Base-by-base conservation (phyloP, 2,888 invertebrate genomes). In the Teleogryllus oceanicus region DNA sequence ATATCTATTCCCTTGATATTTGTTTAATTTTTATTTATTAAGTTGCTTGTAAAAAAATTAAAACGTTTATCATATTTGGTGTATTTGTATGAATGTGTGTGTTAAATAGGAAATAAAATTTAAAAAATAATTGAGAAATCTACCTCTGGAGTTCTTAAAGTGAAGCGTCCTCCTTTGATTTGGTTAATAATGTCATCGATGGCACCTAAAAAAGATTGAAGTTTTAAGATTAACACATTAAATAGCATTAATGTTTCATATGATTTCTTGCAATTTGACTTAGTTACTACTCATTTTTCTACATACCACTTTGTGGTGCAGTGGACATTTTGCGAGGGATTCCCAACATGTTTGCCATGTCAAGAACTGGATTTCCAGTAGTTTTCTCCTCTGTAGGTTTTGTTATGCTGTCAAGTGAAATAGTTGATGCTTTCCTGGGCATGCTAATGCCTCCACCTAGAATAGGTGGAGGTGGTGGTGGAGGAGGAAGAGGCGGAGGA, bases 111-210 rank as follows among this genome's bases (percentile, higher is more conserved):
- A 37, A 37, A 37, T 37, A 37, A 37, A 37, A 37, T 37, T 37
- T 37, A 8, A 37, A 37, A 37, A 37, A 5, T 37, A 37, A 37
- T 8, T 37, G 37, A 8, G 37, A 37, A 37, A 37, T 37, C 87
- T 84, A 88, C 92, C 78, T 92, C 92, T 0, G 91, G 90, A 4
- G 92, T 89, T 84, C 91, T 91, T 49, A 94, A 87, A 0, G 92
- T 92, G 86, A 93, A 93, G 84, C 92, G 90, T 62, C 93, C 93
- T 21, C 93, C 92, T 86, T 93, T 94, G 78, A 94, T 93, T 85
- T 93, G 92, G 85, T 92, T 93, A 18, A 94, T 93, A 83, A 94
- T 92, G 21, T 93, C 93, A 85, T 93, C 93, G 83, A 93, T 93
- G 1, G 92, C 93, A 79, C 84, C 85, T 85, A 81, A n/a, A 84